Conservation (phyloP, 35 echinoderm and acorn worm genomes). For the Heliocidaris erythrogramma region DNA sequence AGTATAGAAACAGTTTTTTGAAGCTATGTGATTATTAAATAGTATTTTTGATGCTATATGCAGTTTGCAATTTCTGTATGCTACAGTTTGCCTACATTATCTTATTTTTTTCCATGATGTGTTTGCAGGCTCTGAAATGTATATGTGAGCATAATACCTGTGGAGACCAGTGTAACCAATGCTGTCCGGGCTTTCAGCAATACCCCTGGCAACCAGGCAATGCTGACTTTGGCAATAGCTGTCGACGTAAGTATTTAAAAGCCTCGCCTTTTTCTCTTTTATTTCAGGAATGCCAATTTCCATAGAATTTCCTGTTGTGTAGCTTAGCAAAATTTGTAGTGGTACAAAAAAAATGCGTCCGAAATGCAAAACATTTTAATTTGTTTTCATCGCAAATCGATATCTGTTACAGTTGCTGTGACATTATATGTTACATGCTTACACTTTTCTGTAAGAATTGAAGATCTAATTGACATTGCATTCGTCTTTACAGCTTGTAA, state of each 20-base stretch:
- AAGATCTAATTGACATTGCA: neutral
- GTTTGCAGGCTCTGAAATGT: slow-evolving; percentile 75
- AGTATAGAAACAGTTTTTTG: too few relatives aligned
- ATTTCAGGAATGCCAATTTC: neutral
- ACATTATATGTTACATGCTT: too few relatives aligned
- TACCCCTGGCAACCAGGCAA: slow-evolving; percentile 80
- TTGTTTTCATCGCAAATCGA: too few relatives aligned
- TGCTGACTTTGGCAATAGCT: slow-evolving; percentile 63
- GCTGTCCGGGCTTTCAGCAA: slow-evolving; percentile 85
- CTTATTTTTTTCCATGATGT: neutral
- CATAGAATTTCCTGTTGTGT: neutral
- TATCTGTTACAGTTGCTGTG: too few relatives aligned
- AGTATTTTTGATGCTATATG: neutral
- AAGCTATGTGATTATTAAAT: too few relatives aligned
- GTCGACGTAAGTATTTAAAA: slow-evolving; percentile 65
- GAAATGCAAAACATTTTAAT: too few relatives aligned
- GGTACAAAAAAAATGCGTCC: neutral
- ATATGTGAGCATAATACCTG: slow-evolving; percentile 98
- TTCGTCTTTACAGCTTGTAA: slow-evolving; percentile 79
- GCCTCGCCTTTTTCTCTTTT: neutral
- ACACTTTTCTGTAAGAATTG: too few relatives aligned
- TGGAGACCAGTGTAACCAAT: slow-evolving; percentile 82
- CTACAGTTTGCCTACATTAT: neutral
- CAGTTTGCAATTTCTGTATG: neutral
- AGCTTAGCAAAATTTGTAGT: neutral